Conservation (phyloP, 2,888 invertebrate species). For the Gandaritis pyraliata region DNA sequence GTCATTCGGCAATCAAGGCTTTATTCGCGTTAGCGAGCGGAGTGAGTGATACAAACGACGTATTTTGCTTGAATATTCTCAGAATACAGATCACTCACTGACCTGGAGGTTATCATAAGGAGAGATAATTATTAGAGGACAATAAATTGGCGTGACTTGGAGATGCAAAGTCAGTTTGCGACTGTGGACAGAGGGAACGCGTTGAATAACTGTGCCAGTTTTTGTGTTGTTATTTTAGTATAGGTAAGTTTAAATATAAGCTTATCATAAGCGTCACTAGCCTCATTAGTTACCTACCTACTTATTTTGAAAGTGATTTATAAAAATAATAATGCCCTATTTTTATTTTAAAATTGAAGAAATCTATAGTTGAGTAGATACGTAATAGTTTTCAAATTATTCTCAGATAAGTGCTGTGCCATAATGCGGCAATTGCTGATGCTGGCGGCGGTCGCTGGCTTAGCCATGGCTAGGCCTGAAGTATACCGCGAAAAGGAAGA, state of each 20-base stretch:
- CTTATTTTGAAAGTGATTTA: neutral
- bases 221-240: conserved; percentile 36
- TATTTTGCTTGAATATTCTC: conserved; percentile 70
- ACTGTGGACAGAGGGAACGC: conserved; percentile 41
- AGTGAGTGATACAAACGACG: conserved; percentile 43
- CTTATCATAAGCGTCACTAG: too few relatives aligned
- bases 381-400: neutral
- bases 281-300: too few relatives aligned
- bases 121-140: conserved; percentile 69
- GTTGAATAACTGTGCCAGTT: conserved; percentile 40
- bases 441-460: conserved; percentile 59
- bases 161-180: conserved; percentile 65
- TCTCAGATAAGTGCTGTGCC: conserved; percentile 46
- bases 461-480: conserved; percentile 70
- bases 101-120: conserved; percentile 69
- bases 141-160: conserved; percentile 69
- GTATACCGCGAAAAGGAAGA: conserved; percentile 78
- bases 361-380: too few relatives aligned
- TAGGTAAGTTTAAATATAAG: conserved; percentile 41
- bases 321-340: neutral
- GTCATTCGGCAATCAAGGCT: conserved; percentile 56
- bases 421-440: conserved; percentile 67
- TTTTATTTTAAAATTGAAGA: neutral
- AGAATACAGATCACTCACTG: conserved; percentile 70
- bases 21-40: conserved; percentile 44